These are phyloP conservation scores for Lymantria dispar DNA, from an alignment of 2,888 invertebrate species.

Conservation along the genomic window DNA sequence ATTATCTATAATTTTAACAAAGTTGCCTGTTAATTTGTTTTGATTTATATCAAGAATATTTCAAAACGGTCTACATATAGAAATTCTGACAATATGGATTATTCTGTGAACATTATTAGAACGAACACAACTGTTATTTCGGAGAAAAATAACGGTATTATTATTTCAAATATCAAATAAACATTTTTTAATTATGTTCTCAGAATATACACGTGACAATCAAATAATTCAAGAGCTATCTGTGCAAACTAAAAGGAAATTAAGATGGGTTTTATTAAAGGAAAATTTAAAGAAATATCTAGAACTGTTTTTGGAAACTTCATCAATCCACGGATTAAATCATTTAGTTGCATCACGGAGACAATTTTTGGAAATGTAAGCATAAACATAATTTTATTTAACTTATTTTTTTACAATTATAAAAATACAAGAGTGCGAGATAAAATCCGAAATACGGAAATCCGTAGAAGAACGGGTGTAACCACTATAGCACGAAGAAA, in stretches of 20 bases:
- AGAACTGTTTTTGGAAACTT: constrained; percentile 68
- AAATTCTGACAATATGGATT: neutral
- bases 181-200: constrained; percentile 34
- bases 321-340: constrained; percentile 81
- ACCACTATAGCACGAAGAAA: too few species aligned
- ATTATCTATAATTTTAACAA: neutral
- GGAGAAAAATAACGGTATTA: neutral
- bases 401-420: neutral
- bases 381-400: too few species aligned
- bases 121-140: neutral
- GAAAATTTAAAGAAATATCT: constrained; percentile 50
- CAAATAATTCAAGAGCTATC: constrained; percentile 49
- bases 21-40: constrained; percentile 16
- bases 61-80: neutral
- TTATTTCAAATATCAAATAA: neutral
- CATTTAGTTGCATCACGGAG: constrained; percentile 70
- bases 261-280: constrained; percentile 13
- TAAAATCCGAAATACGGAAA: too few species aligned
- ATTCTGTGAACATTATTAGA: neutral
- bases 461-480: too few species aligned
- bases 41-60: constrained; percentile 3
- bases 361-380: constrained; percentile 75
- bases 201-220: constrained; percentile 40
- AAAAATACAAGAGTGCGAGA: too few species aligned
- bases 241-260: constrained; percentile 12